A percentile compares a stretch with the other conserved stretches of the same genome.
These are phyloP conservation scores for Sycophila sp. DNA, from an alignment of 1,140 invertebrate species.

Conservation along the genomic window DNA sequence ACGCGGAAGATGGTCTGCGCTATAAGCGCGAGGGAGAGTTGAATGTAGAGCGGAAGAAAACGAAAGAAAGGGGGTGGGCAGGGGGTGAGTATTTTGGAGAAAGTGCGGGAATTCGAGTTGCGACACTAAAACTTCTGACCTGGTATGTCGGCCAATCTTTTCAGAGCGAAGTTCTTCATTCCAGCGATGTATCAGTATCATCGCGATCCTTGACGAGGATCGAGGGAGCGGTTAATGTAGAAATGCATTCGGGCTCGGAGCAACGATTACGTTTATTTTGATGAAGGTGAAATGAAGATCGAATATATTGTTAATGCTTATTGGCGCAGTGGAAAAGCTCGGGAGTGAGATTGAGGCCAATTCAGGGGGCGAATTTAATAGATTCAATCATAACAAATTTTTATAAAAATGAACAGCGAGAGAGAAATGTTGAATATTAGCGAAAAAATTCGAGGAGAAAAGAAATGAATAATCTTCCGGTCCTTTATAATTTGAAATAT, in stretches of 20 bases:
- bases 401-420: background rate
- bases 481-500: constrained; percentile 34
- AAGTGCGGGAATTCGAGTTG: constrained; percentile 53
- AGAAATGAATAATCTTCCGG: constrained; percentile 20
- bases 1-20: background rate
- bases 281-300: no score
- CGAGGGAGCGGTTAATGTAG: no score
- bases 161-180: no score
- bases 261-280: no score
- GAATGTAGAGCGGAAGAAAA: background rate
- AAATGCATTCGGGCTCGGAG: no score
- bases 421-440: no score
- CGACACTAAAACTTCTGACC: constrained; percentile 59
- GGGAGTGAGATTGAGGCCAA: no score
- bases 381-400: constrained; percentile 15
- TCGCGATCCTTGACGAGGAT: no score
- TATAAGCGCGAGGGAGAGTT: no score
- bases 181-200: no score
- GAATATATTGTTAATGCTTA: no score
- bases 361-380: background rate
- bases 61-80: background rate
- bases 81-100: constrained; percentile 46
- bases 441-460: background rate
- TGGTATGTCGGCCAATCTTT: constrained; percentile 56
- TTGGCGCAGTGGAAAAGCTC: no score